These are phyloP conservation scores for Pterois miles DNA, from an alignment of 2,797 vertebrate genomes.

Conservation along the genomic window DNA sequence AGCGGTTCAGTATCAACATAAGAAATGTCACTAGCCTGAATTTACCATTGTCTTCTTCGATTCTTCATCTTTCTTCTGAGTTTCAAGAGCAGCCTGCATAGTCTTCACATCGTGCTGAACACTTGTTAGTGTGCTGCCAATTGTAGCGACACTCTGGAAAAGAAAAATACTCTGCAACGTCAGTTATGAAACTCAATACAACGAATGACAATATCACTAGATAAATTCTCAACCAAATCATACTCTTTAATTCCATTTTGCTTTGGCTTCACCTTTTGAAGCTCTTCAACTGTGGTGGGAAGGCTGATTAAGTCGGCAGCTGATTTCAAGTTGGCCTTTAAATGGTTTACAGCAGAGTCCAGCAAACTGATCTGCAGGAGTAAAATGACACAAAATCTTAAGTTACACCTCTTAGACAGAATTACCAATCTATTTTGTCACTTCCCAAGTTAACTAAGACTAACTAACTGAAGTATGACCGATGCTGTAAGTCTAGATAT, in stretches of 20 bases:
- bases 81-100: conserved; percentile 88
- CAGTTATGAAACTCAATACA: background rate
- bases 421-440: background rate
- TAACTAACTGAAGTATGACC: background rate
- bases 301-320: conserved; percentile 93
- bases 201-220: background rate
- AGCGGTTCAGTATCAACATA: background rate
- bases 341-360: conserved; percentile 91
- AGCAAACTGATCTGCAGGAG: conserved; percentile 87
- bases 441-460: background rate
- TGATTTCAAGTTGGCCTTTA: conserved; percentile 94
- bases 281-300: conserved; percentile 92
- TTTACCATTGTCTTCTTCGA: conserved; percentile 72
- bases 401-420: background rate
- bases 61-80: conserved; percentile 86
- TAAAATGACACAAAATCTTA: conserved; percentile 11
- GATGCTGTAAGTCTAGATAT: background rate
- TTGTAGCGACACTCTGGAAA: conserved; percentile 93
- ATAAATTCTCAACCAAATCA: background rate
- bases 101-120: conserved; percentile 94
- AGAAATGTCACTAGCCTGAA: background rate
- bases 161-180: background rate
- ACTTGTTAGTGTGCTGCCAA: conserved; percentile 94
- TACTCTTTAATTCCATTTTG: background rate
- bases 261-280: conserved; percentile 89